Conservation (phyloP, 2,888 invertebrate species). For the Serripes groenlandicus region DNA sequence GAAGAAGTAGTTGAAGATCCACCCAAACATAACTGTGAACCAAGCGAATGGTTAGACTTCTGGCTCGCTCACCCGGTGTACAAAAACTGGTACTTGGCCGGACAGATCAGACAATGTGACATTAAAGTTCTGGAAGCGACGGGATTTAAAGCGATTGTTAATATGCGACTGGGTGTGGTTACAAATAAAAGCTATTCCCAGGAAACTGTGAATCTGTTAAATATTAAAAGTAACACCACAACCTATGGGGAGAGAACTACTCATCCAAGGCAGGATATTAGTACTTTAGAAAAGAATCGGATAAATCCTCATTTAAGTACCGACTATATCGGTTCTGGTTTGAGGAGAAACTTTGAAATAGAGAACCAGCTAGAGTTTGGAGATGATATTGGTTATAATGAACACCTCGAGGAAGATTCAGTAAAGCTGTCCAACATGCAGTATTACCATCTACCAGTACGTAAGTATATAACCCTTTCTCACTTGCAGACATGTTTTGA, state of each 20-base stretch:
- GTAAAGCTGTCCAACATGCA: constrained; percentile 67
- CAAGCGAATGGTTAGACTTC: constrained; percentile 77
- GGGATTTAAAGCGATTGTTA: constrained; percentile 78
- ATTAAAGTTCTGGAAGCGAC: constrained; percentile 69
- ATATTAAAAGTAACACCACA: constrained; percentile 74
- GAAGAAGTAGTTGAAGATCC: constrained; percentile 72
- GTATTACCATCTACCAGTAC: constrained; percentile 77
- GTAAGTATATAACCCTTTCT: constrained; percentile 71
- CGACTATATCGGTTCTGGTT: constrained; percentile 70
- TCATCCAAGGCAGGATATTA: constrained; percentile 71
- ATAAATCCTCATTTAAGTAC: constrained; percentile 69
- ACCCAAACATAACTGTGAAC: constrained; percentile 69
- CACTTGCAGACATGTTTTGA: too few species aligned
- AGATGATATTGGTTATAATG: constrained; percentile 81
- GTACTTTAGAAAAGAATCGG: constrained; percentile 67
- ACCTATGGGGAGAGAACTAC: constrained; percentile 73
- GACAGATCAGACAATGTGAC: constrained; percentile 79
- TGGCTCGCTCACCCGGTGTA: constrained; percentile 81
- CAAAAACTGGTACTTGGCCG: constrained; percentile 78
- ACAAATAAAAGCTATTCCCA: constrained; percentile 73
- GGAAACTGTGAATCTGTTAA: constrained; percentile 79
- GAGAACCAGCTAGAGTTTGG: constrained; percentile 81
- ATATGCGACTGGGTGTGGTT: constrained; percentile 74
- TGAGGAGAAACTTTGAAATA: constrained; percentile 75
- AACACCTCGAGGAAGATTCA: constrained; percentile 69